Percentiles rank a stretch among this genome's conserved stretches.
Conservation (phyloP, 2,113 vertebrate genomes). For the Petroica traversi region DNA sequence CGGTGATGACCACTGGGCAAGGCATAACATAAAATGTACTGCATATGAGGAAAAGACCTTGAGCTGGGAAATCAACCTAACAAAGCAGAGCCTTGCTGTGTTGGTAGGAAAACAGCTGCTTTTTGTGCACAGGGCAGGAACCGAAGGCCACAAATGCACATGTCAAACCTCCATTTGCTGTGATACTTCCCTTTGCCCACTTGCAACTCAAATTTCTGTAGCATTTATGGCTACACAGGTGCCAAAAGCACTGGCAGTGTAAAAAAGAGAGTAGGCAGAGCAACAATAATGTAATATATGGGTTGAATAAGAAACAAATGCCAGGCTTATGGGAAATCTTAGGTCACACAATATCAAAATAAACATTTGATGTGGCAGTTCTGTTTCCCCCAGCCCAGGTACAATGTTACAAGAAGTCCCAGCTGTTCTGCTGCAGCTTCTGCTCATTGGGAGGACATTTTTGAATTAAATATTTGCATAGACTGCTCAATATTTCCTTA, state of each 20-base stretch:
- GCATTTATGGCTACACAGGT: not conserved
- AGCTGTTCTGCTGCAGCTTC: not conserved
- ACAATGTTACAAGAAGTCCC: not conserved
- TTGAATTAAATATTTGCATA: not conserved
- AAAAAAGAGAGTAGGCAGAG: not conserved
- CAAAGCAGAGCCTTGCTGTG: accelerated
- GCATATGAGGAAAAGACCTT: not conserved
- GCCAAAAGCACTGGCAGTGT: not conserved
- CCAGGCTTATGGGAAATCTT: not conserved
- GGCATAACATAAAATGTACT: not conserved
- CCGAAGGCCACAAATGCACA: not conserved
- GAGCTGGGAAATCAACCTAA: not conserved
- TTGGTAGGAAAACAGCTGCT: not conserved
- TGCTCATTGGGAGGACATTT: not conserved
- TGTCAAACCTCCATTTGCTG: not conserved
- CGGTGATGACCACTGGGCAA: not conserved
- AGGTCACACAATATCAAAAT: not conserved
- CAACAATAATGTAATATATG: not conserved
- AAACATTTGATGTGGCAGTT: not conserved
- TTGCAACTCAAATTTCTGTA: not conserved
- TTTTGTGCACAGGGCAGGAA: not conserved
- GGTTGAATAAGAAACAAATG: not conserved
- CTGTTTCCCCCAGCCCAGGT: not conserved
- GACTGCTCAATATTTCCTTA: not conserved
- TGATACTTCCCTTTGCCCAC: not conserved